Evolutionary conservation across 2,888 invertebrate species (phyloP).

Genomic region (Drosophila tripunctata): DNA sequence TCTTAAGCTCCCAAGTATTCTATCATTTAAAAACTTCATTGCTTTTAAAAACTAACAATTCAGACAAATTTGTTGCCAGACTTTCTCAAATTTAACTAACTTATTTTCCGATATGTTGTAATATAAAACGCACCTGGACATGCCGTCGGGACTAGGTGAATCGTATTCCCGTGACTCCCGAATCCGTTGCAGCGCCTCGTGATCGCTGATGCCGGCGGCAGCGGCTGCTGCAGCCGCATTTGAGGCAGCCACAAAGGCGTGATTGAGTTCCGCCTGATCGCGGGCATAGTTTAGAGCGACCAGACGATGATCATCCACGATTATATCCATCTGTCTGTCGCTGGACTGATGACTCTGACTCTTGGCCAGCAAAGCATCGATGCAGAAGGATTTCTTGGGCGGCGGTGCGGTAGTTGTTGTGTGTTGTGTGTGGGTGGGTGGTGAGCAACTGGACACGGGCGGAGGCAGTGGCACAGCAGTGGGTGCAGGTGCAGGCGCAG

Average conservation of each 20-base stretch:
- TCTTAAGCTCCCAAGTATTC: too few relatives aligned
- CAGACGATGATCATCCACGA: constrained; percentile 73
- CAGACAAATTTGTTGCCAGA: not conserved
- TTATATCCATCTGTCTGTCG: constrained; percentile 47
- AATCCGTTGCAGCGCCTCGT: constrained; percentile 83
- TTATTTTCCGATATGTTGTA: too few relatives aligned
- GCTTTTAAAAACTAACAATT: not conserved
- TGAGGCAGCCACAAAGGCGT: constrained; percentile 71
- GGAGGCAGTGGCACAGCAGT: constrained; percentile 22
- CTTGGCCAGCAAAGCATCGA: constrained; percentile 93
- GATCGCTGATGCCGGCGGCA: constrained; percentile 79
- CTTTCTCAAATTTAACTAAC: not conserved
- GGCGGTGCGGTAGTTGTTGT: constrained; percentile 32
- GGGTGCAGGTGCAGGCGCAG: not conserved
- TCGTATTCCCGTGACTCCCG: constrained; percentile 83
- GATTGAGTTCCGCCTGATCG: constrained; percentile 72
- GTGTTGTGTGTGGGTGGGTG: too few relatives aligned
- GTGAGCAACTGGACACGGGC: constrained; percentile 44
- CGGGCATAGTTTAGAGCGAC: constrained; percentile 76
- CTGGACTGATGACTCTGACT: constrained; percentile 82
- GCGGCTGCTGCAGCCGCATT: constrained; percentile 70
- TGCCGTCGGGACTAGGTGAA: constrained; percentile 84
- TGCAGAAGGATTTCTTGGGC: constrained; percentile 93
- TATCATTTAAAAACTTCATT: too few relatives aligned
- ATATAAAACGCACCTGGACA: constrained; percentile 80